phyloP scores from a whole-genome alignment of 2,113 vertebrate genomes.

The Typhlomys cinereus region DNA sequence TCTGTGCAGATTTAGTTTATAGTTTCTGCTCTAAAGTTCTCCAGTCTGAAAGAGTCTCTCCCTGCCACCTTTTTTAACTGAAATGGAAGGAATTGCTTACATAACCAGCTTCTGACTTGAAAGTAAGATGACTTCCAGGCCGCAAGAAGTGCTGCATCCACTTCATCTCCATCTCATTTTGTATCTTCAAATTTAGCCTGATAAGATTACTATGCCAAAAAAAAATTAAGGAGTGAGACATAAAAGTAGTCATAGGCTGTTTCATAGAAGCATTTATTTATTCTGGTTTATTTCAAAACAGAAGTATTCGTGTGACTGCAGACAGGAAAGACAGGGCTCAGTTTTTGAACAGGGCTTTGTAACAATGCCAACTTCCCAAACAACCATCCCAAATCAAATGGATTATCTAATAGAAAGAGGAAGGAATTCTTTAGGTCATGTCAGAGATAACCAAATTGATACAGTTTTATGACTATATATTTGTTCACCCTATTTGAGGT shows the following conservation, averaged over 20 bases:
- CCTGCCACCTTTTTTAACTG: not conserved
- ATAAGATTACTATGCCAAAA: not conserved
- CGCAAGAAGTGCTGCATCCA: not conserved
- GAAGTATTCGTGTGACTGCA: not conserved
- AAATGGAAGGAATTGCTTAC: not conserved
- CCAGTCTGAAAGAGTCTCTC: not conserved
- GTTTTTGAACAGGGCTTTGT: not conserved
- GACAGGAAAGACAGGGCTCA: not conserved
- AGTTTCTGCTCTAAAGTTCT: not conserved
- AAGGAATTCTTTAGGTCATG: not conserved
- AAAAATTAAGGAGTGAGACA: not conserved
- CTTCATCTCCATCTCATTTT: not conserved
- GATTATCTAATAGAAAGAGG: not conserved
- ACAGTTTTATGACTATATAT: slow-evolving; percentile 31
- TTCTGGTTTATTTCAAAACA: slow-evolving; percentile 14
- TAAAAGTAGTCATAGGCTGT: not conserved
- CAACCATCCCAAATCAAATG: not conserved
- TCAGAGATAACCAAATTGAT: not conserved
- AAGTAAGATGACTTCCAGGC: not conserved
- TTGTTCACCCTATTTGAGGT: not conserved
- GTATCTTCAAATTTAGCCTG: not conserved
- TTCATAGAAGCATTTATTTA: not conserved
- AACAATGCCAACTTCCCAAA: not conserved
- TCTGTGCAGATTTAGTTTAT: not conserved
- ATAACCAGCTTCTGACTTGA: not conserved